Percentiles rank a stretch among this genome's conserved stretches.
phyloP scores from a whole-genome alignment of 2,888 invertebrate species.

The Myathropa florea region DNA sequence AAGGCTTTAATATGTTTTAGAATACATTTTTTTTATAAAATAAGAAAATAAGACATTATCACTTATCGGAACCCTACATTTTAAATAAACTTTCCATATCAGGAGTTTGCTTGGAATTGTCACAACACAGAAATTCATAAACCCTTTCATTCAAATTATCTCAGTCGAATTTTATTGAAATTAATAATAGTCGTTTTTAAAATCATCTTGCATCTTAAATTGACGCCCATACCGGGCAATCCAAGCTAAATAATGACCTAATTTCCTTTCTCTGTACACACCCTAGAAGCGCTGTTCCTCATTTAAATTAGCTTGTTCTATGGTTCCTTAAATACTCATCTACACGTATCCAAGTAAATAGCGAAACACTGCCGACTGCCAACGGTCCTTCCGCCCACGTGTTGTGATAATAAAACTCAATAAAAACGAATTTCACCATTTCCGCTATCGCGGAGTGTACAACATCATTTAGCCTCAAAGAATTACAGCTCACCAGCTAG shows the following conservation, averaged over 20 bases:
- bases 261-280: neutral
- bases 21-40: too few species aligned
- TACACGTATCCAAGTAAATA: constrained; percentile 4
- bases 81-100: too few species aligned
- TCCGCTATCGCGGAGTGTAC: constrained; percentile 8
- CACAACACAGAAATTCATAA: neutral
- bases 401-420: constrained; percentile 51
- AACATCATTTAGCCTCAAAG: constrained; percentile 29
- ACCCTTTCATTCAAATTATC: neutral
- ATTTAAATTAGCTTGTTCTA: constrained; percentile 14
- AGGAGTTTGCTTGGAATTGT: too few species aligned
- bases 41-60: too few species aligned
- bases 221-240: neutral
- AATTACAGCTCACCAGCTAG: constrained; percentile 1
- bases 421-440: constrained; percentile 37
- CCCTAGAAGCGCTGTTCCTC: neutral
- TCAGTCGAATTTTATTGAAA: neutral
- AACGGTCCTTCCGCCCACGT: constrained; percentile 39
- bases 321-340: constrained; percentile 12
- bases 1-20: too few species aligned
- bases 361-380: neutral
- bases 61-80: too few species aligned
- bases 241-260: constrained; percentile 14
- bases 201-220: neutral
- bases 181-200: neutral